Conservation (phyloP, 2,797 vertebrate species). For the Coendou prehensilis region DNA sequence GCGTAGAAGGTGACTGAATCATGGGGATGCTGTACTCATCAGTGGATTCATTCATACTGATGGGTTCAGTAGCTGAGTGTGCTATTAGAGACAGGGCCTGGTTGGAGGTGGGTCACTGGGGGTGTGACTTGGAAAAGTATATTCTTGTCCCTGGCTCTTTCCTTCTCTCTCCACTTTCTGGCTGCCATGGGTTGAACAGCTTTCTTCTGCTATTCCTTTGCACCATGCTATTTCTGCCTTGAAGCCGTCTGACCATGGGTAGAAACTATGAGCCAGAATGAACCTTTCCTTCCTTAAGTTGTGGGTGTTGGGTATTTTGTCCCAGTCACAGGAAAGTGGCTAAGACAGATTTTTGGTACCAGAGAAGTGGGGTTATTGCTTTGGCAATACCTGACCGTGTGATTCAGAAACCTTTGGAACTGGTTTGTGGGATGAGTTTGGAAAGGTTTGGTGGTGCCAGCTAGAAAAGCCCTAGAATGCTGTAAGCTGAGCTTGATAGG, state of each 20-base stretch:
- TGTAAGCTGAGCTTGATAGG: background rate
- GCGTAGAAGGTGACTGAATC: background rate
- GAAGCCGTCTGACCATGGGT: background rate
- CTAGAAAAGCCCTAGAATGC: background rate
- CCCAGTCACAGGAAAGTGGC: background rate
- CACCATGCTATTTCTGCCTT: background rate
- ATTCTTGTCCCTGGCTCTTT: background rate
- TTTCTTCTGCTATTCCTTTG: background rate
- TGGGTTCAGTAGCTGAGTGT: background rate
- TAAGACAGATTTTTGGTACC: background rate
- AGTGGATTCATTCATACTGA: background rate
- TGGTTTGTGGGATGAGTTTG: background rate
- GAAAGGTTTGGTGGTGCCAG: background rate
- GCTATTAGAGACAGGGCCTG: background rate
- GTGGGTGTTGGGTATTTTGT: background rate
- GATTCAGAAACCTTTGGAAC: background rate
- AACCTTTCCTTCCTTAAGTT: background rate
- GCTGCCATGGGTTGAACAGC: background rate
- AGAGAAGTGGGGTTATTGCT: background rate
- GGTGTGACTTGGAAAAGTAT: background rate
- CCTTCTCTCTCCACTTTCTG: background rate
- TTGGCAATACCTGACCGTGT: background rate
- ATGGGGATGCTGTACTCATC: background rate
- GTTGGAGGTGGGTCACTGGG: background rate
- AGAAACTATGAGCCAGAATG: background rate